Conservation (phyloP, 2,888 invertebrate genomes). For the Apomyelois bistriatella region DNA sequence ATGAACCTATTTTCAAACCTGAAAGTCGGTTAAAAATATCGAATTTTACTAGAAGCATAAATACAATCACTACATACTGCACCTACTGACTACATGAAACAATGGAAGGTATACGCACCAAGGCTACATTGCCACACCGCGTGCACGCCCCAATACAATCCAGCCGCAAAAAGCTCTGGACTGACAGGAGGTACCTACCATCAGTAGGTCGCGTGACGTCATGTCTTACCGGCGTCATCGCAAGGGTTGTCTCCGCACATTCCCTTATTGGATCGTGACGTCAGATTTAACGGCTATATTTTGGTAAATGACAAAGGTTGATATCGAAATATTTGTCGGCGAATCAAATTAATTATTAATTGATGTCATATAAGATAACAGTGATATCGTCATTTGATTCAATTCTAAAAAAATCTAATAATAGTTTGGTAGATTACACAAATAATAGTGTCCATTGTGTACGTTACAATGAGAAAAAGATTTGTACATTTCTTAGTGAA, state of each 20-base stretch:
- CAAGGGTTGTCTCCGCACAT: constrained; percentile 11
- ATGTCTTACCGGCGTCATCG: constrained; percentile 19
- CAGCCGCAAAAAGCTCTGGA: constrained; percentile 22
- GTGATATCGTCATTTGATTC: too few relatives aligned
- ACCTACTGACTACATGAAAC: constrained; percentile 7
- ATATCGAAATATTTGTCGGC: neutral
- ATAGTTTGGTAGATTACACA: too few relatives aligned
- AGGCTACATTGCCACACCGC: constrained; percentile 19
- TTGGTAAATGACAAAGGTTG: neutral
- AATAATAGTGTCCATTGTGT: too few relatives aligned
- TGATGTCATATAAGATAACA: too few relatives aligned
- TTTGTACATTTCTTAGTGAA: too few relatives aligned
- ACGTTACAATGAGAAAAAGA: too few relatives aligned
- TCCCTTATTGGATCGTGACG: constrained; percentile 1
- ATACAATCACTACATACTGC: neutral
- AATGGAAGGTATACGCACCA: constrained; percentile 21
- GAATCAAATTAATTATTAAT: too few relatives aligned
- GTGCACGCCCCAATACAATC: constrained; percentile 21
- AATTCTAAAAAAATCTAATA: too few relatives aligned
- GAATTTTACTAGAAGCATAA: neutral
- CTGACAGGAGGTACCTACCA: neutral
- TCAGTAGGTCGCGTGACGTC: constrained; percentile 12
- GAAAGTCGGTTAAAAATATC: too few relatives aligned
- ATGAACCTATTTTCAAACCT: too few relatives aligned
- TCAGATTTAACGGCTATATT: neutral